These are phyloP conservation scores for Hirudo medicinalis DNA, from an alignment of 1,140 invertebrate species.

Conservation along the genomic window DNA sequence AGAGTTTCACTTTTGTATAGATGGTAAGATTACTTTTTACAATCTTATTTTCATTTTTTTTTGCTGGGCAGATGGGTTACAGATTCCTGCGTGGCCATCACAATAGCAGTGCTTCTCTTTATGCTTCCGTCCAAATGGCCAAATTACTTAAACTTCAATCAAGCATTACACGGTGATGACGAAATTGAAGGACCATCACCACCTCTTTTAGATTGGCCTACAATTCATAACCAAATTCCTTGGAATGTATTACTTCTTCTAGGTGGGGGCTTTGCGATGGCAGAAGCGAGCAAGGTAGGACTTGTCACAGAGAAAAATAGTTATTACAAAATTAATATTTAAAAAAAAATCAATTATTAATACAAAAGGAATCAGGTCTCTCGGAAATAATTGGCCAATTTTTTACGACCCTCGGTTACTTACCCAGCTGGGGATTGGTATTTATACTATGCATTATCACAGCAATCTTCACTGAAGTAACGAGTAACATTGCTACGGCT, in stretches of 20 bases:
- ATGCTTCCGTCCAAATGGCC: slow-evolving; percentile 51
- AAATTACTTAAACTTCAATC: slow-evolving; percentile 8
- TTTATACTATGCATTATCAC: slow-evolving; percentile 25
- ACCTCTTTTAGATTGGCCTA: slow-evolving; percentile 20
- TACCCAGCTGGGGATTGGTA: slow-evolving; percentile 24
- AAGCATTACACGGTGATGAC: background rate
- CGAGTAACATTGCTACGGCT: slow-evolving; percentile 69
- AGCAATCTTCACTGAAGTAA: slow-evolving; percentile 57
- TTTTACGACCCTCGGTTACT: slow-evolving; percentile 26
- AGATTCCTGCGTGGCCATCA: slow-evolving; percentile 67
- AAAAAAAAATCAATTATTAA: slow-evolving; percentile 1
- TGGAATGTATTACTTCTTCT: slow-evolving; percentile 21
- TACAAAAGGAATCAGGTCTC: slow-evolving; percentile 51
- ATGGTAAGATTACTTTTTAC: background rate
- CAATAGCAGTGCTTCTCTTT: slow-evolving; percentile 67
- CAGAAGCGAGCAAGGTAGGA: slow-evolving; percentile 18
- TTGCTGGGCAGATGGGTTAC: slow-evolving; percentile 31
- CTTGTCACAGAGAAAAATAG: no score
- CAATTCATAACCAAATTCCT: slow-evolving; percentile 20
- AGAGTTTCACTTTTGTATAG: background rate
- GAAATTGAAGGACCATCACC: slow-evolving; percentile 8
- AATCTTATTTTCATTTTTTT: background rate
- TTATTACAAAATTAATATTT: background rate
- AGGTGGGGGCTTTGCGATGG: slow-evolving; percentile 23
- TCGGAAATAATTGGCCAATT: slow-evolving; percentile 46